These are phyloP conservation scores for Anarrhichthys ocellatus DNA, from an alignment of 2,113 vertebrate genomes.

Conservation along the genomic window DNA sequence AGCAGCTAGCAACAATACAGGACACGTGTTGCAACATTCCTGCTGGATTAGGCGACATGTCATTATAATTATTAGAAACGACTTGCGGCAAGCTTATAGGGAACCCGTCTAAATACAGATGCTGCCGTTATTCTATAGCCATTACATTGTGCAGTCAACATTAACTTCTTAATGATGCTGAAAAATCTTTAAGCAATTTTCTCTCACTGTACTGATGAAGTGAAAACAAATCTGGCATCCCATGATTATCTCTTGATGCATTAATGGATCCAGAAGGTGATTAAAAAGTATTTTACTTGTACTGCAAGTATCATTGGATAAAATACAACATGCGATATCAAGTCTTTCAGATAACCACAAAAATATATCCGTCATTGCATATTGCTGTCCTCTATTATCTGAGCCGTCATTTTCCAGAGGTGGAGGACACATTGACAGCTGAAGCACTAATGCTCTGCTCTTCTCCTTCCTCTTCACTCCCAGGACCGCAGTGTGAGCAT, in stretches of 20 bases:
- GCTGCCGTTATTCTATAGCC: too few species aligned
- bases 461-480: neutral
- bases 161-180: too few species aligned
- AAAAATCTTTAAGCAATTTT: neutral
- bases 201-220: neutral
- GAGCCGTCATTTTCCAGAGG: neutral
- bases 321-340: neutral
- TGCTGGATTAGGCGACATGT: too few species aligned
- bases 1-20: too few species aligned
- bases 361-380: neutral
- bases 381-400: neutral
- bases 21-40: too few species aligned
- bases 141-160: too few species aligned
- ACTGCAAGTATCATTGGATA: neutral
- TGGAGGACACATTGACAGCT: neutral
- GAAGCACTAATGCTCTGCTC: neutral
- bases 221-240: neutral
- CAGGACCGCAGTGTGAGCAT: slow-evolving; percentile 88
- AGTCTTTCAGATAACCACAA: neutral
- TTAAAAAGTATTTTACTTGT: neutral
- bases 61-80: too few species aligned
- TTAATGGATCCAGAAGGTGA: neutral
- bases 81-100: too few species aligned
- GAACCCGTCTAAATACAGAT: too few species aligned
- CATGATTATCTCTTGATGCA: neutral